Conservation (phyloP, 2,113 vertebrate genomes). For the Mesocricetus auratus region DNA sequence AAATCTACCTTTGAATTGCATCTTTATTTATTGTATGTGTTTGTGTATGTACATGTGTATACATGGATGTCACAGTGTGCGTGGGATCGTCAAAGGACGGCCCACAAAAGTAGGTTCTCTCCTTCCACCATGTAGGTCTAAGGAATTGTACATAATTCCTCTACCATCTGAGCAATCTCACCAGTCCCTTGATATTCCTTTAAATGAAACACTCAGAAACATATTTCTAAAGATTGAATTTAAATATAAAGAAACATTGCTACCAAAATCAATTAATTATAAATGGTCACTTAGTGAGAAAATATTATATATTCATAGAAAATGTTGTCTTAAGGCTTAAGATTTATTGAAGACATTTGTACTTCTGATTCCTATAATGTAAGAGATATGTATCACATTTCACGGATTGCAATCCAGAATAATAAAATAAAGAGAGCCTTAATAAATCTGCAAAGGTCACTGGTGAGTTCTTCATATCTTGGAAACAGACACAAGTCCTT, state of each 20-base stretch:
- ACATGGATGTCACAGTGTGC: not conserved
- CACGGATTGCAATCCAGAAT: constrained; percentile 30
- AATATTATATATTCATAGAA: not conserved
- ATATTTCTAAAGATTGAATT: constrained; percentile 22
- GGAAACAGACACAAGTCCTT: not conserved
- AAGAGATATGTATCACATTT: not conserved
- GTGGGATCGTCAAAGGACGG: not conserved
- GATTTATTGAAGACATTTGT: not conserved
- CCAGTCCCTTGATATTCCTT: not conserved
- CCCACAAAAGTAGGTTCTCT: not conserved
- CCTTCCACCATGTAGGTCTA: no score
- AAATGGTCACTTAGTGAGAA: not conserved
- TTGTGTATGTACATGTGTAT: not conserved
- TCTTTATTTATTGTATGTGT: not conserved
- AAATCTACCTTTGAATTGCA: not conserved
- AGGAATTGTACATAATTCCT: accelerated
- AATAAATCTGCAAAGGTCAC: constrained; percentile 32
- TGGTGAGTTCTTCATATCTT: not conserved
- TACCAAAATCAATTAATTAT: not conserved
- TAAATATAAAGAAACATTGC: constrained; percentile 2
- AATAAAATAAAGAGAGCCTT: constrained; percentile 25
- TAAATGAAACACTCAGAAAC: not conserved
- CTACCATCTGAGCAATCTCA: not conserved
- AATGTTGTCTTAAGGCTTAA: constrained; percentile 31
- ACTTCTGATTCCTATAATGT: not conserved